Conservation (phyloP, 2,888 invertebrate species). For the Heteromurus nitidus region DNA sequence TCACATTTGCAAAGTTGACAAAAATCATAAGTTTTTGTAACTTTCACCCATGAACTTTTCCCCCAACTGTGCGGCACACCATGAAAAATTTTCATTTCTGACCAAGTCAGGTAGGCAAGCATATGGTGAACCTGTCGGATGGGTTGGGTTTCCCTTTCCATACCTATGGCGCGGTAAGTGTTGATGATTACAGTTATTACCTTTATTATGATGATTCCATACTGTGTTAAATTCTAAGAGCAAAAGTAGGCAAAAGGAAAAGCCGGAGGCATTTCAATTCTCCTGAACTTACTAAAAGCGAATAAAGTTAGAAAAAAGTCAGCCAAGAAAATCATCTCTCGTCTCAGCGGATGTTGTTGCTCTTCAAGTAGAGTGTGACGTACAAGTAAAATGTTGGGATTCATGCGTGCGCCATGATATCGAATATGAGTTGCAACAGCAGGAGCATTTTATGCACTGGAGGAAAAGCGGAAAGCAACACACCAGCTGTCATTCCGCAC, state of each 20-base stretch:
- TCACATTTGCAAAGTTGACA: background rate
- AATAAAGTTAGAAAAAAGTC: too few relatives aligned
- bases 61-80: background rate
- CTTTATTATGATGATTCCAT: background rate
- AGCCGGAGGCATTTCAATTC: background rate
- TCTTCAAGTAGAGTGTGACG: too few relatives aligned
- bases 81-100: too few relatives aligned
- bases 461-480: slow-evolving; percentile 16
- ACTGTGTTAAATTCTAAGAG: background rate
- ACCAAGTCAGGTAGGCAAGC: too few relatives aligned
- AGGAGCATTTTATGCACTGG: slow-evolving; percentile 7
- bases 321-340: too few relatives aligned
- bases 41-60: slow-evolving; percentile 57
- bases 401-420: background rate
- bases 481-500: slow-evolving; percentile 58
- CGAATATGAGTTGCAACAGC: slow-evolving; percentile 23
- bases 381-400: background rate
- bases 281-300: too few relatives aligned
- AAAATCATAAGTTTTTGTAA: background rate
- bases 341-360: too few relatives aligned
- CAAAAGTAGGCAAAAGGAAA: background rate
- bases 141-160: too few relatives aligned
- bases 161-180: too few relatives aligned
- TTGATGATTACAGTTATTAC: slow-evolving; percentile 11
- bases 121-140: too few relatives aligned